Percentiles rank a stretch among this genome's conserved stretches.
Evolutionary conservation across 2,888 invertebrate genomes (phyloP).

Genomic region (Pegoplata infirma): DNA sequence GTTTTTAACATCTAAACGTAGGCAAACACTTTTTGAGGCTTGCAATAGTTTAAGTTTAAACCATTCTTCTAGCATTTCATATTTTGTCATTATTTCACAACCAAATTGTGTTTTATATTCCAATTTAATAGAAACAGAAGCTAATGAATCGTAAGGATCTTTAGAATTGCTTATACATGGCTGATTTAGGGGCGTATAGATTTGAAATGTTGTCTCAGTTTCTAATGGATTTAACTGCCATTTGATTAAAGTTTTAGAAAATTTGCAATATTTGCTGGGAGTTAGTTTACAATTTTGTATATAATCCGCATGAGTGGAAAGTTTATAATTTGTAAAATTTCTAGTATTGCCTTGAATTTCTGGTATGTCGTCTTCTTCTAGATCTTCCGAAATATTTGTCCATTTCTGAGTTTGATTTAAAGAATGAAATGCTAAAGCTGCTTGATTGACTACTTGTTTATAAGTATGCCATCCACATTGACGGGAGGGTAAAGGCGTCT

Average conservation of each 20-base stretch:
- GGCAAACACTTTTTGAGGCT: constrained; percentile 57
- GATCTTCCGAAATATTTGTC: background rate
- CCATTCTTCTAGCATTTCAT: constrained; percentile 72
- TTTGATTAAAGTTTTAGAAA: constrained; percentile 63
- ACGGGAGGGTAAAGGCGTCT: constrained; percentile 70
- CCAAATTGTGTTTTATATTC: constrained; percentile 74
- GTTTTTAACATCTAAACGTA: constrained; percentile 66
- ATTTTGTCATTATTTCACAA: constrained; percentile 72
- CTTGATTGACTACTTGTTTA: constrained; percentile 64
- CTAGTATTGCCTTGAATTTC: background rate
- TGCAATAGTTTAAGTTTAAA: constrained; percentile 67
- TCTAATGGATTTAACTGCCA: constrained; percentile 66
- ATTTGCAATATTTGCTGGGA: constrained; percentile 33
- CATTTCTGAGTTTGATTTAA: constrained; percentile 23
- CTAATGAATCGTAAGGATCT: background rate
- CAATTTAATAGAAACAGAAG: constrained; percentile 69
- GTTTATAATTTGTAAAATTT: constrained; percentile 3
- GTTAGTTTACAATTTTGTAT: constrained; percentile 26
- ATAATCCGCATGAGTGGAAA: constrained; percentile 51
- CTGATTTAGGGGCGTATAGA: constrained; percentile 61
- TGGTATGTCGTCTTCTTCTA: background rate
- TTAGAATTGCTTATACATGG: background rate
- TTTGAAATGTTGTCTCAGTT: constrained; percentile 19
- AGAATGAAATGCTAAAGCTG: constrained; percentile 57
- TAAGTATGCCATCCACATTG: constrained; percentile 73